phyloP scores from a whole-genome alignment of 2,113 vertebrate genomes.

The Isichthys henryi region DNA sequence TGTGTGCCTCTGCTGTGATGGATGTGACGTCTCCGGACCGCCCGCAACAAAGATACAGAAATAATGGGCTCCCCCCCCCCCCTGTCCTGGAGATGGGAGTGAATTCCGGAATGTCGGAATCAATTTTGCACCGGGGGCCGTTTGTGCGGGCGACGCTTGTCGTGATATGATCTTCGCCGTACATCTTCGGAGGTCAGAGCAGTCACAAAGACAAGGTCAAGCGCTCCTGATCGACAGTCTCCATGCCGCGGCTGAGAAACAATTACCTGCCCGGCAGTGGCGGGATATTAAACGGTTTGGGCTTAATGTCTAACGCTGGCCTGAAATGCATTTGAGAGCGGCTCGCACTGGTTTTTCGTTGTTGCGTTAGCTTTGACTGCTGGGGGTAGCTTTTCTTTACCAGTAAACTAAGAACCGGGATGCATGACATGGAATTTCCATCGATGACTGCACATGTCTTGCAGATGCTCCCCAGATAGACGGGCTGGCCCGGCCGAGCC shows the following conservation, averaged over 20 bases:
- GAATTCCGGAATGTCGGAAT: constrained; percentile 38
- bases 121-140: constrained; percentile 36
- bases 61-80: constrained; percentile 16
- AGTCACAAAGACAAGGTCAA: constrained; percentile 44
- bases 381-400: neutral
- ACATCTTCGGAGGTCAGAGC: constrained; percentile 42
- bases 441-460: constrained; percentile 20
- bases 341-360: neutral
- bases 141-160: constrained; percentile 39
- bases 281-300: constrained; percentile 33
- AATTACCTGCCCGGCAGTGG: constrained; percentile 35
- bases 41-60: constrained; percentile 28
- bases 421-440: constrained; percentile 16
- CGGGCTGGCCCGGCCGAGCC: neutral
- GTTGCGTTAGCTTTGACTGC: constrained; percentile 8
- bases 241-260: constrained; percentile 30
- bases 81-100: constrained; percentile 26
- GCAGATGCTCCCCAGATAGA: constrained; percentile 16
- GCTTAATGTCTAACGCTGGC: constrained; percentile 30
- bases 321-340: constrained; percentile 29
- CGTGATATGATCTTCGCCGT: constrained; percentile 44
- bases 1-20: constrained; percentile 35
- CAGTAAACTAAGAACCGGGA: neutral
- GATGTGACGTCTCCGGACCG: constrained; percentile 32
- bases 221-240: constrained; percentile 39